phyloP scores from a whole-genome alignment of 2,888 invertebrate species.

The Idaea dimidiata region DNA sequence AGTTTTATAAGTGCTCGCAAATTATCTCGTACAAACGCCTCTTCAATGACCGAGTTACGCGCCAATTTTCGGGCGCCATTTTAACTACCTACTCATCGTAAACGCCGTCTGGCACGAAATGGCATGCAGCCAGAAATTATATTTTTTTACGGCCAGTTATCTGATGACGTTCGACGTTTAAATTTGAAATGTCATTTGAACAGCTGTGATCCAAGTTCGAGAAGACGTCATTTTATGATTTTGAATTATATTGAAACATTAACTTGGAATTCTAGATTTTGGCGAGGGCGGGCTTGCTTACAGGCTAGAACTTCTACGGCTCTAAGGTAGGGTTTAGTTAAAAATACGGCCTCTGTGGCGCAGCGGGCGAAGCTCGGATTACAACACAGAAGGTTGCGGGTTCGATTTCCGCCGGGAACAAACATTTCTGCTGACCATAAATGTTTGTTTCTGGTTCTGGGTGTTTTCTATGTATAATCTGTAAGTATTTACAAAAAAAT shows the following conservation, averaged over 20 bases:
- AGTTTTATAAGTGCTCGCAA: slow-evolving; percentile 10
- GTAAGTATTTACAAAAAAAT: no score
- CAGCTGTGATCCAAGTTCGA: slow-evolving; percentile 4
- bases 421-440: no score
- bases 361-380: background rate
- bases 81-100: slow-evolving; percentile 22
- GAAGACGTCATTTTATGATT: slow-evolving; percentile 7
- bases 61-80: slow-evolving; percentile 25
- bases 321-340: no score
- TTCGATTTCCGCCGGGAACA: background rate
- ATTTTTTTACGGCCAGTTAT: background rate
- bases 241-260: no score
- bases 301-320: no score
- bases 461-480: no score
- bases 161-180: slow-evolving; percentile 23
- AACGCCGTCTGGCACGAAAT: slow-evolving; percentile 26
- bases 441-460: no score
- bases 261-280: no score
- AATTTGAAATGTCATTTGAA: slow-evolving; percentile 21
- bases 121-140: slow-evolving; percentile 20
- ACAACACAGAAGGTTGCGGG: background rate
- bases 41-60: slow-evolving; percentile 16
- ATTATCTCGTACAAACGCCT: slow-evolving; percentile 15
- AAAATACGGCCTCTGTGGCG: no score
- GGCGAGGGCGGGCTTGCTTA: no score